A percentile compares a stretch with the other conserved stretches of the same genome.
These are phyloP conservation scores for Charaxes varanes DNA, from an alignment of 1,140 invertebrate genomes.

Conservation along the genomic window DNA sequence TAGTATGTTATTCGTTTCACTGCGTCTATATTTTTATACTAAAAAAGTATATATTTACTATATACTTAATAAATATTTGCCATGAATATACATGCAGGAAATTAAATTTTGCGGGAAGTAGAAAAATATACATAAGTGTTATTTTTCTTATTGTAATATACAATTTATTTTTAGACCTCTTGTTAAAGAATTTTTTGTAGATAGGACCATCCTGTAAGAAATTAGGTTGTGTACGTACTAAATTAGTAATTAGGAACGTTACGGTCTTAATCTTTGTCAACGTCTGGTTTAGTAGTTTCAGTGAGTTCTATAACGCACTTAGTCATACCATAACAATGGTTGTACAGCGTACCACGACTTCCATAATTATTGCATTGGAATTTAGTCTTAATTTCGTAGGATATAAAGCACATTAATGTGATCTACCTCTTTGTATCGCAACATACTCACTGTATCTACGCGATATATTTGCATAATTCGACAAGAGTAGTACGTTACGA, in stretches of 20 bases:
- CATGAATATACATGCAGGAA: too few species aligned
- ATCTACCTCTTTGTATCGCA: slow-evolving; percentile 1
- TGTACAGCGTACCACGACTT: slow-evolving; percentile 16
- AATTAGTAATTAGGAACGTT: background rate
- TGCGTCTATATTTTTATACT: too few species aligned
- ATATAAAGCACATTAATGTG: background rate
- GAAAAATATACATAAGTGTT: too few species aligned
- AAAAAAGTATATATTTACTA: too few species aligned
- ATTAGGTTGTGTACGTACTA: too few species aligned
- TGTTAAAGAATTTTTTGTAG: too few species aligned
- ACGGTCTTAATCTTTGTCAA: slow-evolving; percentile 28
- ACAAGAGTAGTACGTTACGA: slow-evolving; percentile 30
- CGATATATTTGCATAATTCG: slow-evolving; percentile 51
- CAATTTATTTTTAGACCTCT: too few species aligned
- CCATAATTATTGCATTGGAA: background rate
- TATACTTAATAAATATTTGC: too few species aligned
- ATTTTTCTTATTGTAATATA: too few species aligned
- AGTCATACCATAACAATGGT: slow-evolving; percentile 48
- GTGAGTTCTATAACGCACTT: slow-evolving; percentile 40
- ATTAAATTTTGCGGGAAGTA: too few species aligned
- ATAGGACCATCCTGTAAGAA: too few species aligned
- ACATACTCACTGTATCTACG: slow-evolving; percentile 34
- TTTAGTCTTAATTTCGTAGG: background rate
- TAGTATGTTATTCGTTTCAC: too few species aligned
- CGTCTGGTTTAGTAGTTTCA: slow-evolving; percentile 36